Evolutionary conservation across 2,113 vertebrate species (phyloP).

Genomic region (Siniperca knerii): DNA sequence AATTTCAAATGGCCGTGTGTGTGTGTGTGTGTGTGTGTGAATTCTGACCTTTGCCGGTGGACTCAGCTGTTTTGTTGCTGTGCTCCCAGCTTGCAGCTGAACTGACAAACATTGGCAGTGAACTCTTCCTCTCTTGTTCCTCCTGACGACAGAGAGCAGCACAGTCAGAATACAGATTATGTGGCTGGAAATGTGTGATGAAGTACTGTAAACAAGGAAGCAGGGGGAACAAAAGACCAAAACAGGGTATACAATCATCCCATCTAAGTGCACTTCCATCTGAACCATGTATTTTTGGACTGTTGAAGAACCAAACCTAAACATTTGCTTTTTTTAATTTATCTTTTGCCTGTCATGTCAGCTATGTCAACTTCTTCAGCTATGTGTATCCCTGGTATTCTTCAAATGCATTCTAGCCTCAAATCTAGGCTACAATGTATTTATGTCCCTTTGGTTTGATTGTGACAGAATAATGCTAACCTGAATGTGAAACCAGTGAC

Average conservation of each 20-base stretch:
- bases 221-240: background rate
- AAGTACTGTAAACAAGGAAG: background rate
- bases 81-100: conserved; percentile 71
- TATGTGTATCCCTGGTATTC: no score
- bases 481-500: no score
- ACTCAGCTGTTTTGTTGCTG: conserved; percentile 44
- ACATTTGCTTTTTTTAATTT: background rate
- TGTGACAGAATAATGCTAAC: background rate
- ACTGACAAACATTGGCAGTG: conserved; percentile 45
- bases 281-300: background rate
- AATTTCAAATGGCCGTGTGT: background rate
- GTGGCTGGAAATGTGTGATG: conserved; percentile 6
- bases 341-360: background rate
- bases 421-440: no score
- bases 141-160: conserved; percentile 73
- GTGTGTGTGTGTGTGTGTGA: background rate
- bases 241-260: background rate
- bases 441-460: no score
- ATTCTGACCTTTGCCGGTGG: conserved; percentile 82
- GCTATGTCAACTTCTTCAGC: background rate
- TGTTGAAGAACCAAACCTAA: background rate
- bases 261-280: background rate
- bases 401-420: no score
- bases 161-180: background rate
- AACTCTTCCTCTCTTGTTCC: conserved; percentile 66